Evolutionary conservation across 2,113 vertebrate species (phyloP), one percentile per base, ranked within the genome.

Genomic region (Esox niger): DNA sequence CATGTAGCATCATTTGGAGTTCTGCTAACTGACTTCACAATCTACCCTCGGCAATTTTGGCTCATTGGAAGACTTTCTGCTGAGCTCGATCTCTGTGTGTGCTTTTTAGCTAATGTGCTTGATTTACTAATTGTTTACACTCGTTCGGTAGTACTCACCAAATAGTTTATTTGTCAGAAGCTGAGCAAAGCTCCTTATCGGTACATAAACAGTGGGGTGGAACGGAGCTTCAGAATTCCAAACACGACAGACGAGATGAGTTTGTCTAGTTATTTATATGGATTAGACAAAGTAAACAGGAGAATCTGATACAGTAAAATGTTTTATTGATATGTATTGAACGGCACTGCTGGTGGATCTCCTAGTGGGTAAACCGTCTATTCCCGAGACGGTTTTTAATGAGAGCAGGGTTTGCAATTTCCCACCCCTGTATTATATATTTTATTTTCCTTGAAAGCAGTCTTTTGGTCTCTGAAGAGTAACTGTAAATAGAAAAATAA

Each of bases 151-250:
- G 25, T 8, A 31, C 20, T 4, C 4, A 29, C 66, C 49, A 27
- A 55, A 29, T 13, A 38, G 27, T 54, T 64, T 65, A 66, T 70
- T 56, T 69, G 65, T 55, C 30, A 68, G 63, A 57, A 54, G 43
- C 55, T 54, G 43, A 64, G 54, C 15, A 68, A 72, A 72, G 31
- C 32, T 30, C 7, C 31, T 73, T 66, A 65, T 77, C n/a, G 11
- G 25, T 46, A 69, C 62, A 49, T 26, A 68, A 31, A 49, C 66
- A 17, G 38, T 38, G 13, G n/a, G 13, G 9, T 56, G 23, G 52
- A 26, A 55, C 52, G 25, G 62, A 11, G 25, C 25, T 57, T 57
- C 25, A 26, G 55, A 29, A 57, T 58, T 61, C 31, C 17, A 54
- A 66, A 66, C 25, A 30, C 15, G 31, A 23, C 8, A 52, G 38